phyloP scores from a whole-genome alignment of 2,797 vertebrate species.

The Chelon auratus region DNA sequence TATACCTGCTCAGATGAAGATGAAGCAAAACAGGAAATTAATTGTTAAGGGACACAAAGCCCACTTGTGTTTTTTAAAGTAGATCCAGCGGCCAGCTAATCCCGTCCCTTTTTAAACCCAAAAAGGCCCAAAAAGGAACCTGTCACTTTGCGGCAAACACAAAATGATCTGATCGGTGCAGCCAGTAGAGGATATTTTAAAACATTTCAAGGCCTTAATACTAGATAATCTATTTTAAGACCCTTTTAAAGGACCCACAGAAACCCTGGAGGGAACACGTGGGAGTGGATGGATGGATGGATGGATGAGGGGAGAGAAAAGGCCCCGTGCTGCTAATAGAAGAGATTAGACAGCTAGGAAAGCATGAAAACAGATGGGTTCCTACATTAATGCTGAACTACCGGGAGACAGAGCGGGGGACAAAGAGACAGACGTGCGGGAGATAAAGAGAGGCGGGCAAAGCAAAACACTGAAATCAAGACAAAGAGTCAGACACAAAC shows the following conservation, averaged over 20 bases:
- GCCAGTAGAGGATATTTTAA: slow-evolving; percentile 40
- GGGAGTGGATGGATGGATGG: slow-evolving; percentile 51
- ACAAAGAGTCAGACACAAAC: slow-evolving; percentile 6
- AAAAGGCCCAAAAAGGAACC: slow-evolving; percentile 38
- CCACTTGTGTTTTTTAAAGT: slow-evolving; percentile 73
- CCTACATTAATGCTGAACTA: slow-evolving; percentile 38
- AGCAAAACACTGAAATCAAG: slow-evolving; percentile 2
- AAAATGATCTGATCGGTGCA: slow-evolving; percentile 57
- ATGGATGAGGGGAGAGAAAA: slow-evolving; percentile 39
- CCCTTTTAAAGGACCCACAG: slow-evolving; percentile 59
- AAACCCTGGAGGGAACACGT: slow-evolving; percentile 48
- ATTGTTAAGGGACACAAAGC: slow-evolving; percentile 76
- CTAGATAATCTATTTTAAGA: slow-evolving; percentile 71
- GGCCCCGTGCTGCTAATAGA: slow-evolving; percentile 53
- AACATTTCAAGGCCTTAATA: slow-evolving; percentile 63
- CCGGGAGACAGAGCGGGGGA: slow-evolving; percentile 20
- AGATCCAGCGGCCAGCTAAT: slow-evolving; percentile 62
- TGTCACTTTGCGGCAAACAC: slow-evolving; percentile 28
- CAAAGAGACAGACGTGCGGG: slow-evolving; percentile 14
- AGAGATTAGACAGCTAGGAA: slow-evolving; percentile 64
- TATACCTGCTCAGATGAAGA: slow-evolving; percentile 58
- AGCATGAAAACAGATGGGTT: slow-evolving; percentile 65
- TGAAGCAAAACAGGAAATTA: slow-evolving; percentile 73
- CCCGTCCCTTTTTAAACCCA: slow-evolving; percentile 51
- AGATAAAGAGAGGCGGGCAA: slow-evolving; percentile 5